These are phyloP conservation scores for Oryctes rhinoceros DNA, from an alignment of 1,140 invertebrate genomes.

Conservation along the genomic window DNA sequence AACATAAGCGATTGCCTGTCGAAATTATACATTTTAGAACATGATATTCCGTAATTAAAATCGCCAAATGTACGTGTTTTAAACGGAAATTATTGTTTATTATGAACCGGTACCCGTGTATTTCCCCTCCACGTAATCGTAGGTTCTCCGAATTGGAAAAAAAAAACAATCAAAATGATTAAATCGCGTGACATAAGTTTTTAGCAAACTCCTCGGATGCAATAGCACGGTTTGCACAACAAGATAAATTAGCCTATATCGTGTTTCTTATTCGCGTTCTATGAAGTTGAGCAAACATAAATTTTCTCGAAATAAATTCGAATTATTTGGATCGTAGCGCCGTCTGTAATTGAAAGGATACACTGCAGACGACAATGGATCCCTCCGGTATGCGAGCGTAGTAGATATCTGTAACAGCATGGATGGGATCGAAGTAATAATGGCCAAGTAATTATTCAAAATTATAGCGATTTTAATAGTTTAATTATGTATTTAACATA, in stretches of 20 bases:
- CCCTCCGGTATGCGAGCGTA: background rate
- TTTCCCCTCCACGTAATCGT: background rate
- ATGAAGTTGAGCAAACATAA: background rate
- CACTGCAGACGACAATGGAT: background rate
- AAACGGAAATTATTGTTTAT: background rate
- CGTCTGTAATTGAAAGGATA: background rate
- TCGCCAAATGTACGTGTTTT: background rate
- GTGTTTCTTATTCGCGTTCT: background rate
- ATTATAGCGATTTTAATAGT: conserved; percentile 29
- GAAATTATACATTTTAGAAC: background rate
- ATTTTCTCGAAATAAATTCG: background rate
- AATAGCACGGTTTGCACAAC: conserved; percentile 12
- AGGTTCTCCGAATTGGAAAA: conserved; percentile 16
- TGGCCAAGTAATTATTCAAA: background rate
- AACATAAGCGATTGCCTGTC: background rate
- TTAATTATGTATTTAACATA: conserved; percentile 13
- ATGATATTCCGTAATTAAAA: conserved; percentile 6
- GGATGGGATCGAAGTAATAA: background rate
- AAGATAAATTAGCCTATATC: conserved; percentile 33
- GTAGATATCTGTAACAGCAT: background rate
- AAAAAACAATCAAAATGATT: conserved; percentile 15
- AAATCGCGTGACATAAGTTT: conserved; percentile 22
- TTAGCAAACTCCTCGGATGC: background rate
- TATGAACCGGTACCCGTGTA: background rate
- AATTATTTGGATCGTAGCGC: background rate